Conservation (phyloP, 2,888 invertebrate genomes). For the Ferdinandea cuprea region DNA sequence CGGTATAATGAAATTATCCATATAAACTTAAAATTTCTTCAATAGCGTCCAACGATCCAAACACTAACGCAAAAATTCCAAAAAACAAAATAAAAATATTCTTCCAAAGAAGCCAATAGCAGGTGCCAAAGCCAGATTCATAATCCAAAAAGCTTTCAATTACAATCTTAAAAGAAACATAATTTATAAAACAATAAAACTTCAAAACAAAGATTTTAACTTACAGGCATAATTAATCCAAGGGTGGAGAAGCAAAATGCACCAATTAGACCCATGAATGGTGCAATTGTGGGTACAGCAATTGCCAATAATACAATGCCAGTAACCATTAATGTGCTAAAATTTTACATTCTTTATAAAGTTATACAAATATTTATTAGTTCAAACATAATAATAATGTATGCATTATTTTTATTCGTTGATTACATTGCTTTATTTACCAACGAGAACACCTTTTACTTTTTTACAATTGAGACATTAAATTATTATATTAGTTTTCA, state of each 20-base stretch:
- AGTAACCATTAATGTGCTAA: slow-evolving; percentile 86
- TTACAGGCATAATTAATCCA: slow-evolving; percentile 92
- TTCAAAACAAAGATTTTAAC: slow-evolving; percentile 53
- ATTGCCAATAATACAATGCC: slow-evolving; percentile 91
- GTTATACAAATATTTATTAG: neutral
- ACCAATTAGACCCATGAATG: slow-evolving; percentile 96
- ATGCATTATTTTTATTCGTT: no score
- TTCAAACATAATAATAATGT: no score
- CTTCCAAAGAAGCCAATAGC: slow-evolving; percentile 90
- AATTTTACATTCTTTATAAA: neutral
- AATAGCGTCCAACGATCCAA: slow-evolving; percentile 89
- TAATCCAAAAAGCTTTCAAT: slow-evolving; percentile 94
- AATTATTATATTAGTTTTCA: no score
- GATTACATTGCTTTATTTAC: no score
- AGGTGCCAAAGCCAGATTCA: slow-evolving; percentile 91
- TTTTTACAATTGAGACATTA: no score
- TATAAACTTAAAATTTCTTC: slow-evolving; percentile 84
- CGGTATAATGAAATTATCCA: slow-evolving; percentile 46
- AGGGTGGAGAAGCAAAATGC: slow-evolving; percentile 96
- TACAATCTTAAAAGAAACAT: slow-evolving; percentile 82
- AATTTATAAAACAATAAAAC: neutral
- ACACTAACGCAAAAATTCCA: slow-evolving; percentile 91
- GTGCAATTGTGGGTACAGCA: slow-evolving; percentile 93
- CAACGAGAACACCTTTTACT: no score
- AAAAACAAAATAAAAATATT: slow-evolving; percentile 89